These are phyloP conservation scores for Ennomos fuscantarius DNA, from an alignment of 2,888 invertebrate species.

Conservation along the genomic window DNA sequence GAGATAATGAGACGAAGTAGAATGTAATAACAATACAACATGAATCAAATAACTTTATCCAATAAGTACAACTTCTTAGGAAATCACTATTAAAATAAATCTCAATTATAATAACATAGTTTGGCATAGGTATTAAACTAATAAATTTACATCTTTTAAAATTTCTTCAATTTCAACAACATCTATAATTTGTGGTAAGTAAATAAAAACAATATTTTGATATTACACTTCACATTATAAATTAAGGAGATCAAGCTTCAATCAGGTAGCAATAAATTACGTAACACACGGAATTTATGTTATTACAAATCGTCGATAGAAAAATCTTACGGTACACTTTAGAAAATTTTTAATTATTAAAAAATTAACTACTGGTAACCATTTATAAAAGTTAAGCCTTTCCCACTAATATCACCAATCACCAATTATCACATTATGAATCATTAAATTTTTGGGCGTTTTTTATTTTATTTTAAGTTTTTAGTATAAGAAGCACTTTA, in stretches of 20 bases:
- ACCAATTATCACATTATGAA: constrained; percentile 62
- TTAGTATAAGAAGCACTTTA: constrained; percentile 14
- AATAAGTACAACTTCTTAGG: constrained; percentile 56
- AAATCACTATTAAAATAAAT: constrained; percentile 65
- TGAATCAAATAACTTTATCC: constrained; percentile 45
- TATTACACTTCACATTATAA: constrained; percentile 62
- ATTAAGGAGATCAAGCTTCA: constrained; percentile 81
- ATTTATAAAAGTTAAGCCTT: constrained; percentile 51
- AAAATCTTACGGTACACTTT: constrained; percentile 36
- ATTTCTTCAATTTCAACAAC: constrained; percentile 59
- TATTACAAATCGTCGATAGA: constrained; percentile 29
- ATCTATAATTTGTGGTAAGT: constrained; percentile 58
- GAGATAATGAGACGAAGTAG: not conserved
- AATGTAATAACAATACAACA: constrained; percentile 17
- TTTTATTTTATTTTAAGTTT: constrained; percentile 7
- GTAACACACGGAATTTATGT: constrained; percentile 25
- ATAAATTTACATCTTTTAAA: constrained; percentile 50
- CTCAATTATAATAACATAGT: constrained; percentile 74
- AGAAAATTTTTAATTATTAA: constrained; percentile 39
- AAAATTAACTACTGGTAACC: constrained; percentile 47
- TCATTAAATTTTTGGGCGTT: constrained; percentile 31
- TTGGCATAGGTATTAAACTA: constrained; percentile 64
- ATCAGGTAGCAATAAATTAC: constrained; percentile 72
- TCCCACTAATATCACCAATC: constrained; percentile 67
- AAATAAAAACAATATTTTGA: constrained; percentile 56